Evolutionary conservation across 2,888 invertebrate genomes (phyloP).

Genomic region (Baccha elongata): DNA sequence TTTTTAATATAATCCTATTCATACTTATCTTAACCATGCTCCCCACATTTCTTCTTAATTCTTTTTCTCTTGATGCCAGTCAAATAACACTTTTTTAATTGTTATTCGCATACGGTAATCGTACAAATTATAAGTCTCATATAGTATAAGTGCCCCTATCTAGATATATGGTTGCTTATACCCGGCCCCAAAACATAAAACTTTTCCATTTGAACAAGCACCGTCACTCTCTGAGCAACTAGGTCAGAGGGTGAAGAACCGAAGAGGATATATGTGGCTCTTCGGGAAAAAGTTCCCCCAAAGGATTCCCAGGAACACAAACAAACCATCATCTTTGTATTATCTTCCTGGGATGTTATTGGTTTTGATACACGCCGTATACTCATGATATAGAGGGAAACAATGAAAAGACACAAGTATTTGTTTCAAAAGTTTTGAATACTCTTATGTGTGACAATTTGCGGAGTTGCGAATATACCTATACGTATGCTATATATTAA

Average conservation of each 20-base stretch:
- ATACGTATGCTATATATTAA: too few relatives aligned
- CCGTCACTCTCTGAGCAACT: conserved; percentile 24
- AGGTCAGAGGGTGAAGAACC: conserved; percentile 55
- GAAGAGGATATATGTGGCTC: conserved; percentile 7
- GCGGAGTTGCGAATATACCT: too few relatives aligned
- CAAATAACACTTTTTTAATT: too few relatives aligned
- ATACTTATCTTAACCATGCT: too few relatives aligned
- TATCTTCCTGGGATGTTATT: conserved; percentile 38
- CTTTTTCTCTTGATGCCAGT: too few relatives aligned
- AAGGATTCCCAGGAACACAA: conserved; percentile 3
- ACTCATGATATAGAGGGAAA: conserved; percentile 27
- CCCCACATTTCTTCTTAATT: too few relatives aligned
- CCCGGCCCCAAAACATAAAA: conserved; percentile 28
- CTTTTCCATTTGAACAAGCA: conserved; percentile 48
- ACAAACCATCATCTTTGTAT: conserved; percentile 12
- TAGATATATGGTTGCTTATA: too few relatives aligned
- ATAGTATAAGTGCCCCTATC: too few relatives aligned
- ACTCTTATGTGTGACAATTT: conserved; percentile 19
- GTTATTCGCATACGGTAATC: too few relatives aligned
- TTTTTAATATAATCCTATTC: too few relatives aligned
- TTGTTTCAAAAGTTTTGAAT: conserved; percentile 37
- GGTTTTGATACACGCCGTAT: conserved; percentile 4
- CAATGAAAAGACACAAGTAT: conserved; percentile 35
- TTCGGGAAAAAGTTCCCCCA: neutral
- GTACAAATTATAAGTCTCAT: too few relatives aligned